Evolutionary conservation across 35 echinoderm and acorn worm genomes (phyloP).

Genomic region (Anneissia japonica): DNA sequence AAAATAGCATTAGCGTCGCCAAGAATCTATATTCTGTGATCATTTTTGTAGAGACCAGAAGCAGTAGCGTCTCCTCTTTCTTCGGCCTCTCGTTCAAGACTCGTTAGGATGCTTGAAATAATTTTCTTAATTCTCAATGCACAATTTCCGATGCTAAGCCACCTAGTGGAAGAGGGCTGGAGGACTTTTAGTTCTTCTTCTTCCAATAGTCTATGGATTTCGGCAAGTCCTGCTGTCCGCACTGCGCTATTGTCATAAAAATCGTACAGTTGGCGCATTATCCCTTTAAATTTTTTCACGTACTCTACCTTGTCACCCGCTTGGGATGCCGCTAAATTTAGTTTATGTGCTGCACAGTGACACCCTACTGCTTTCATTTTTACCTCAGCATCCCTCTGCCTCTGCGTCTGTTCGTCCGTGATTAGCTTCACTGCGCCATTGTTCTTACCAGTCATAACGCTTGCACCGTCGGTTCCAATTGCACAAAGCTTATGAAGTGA

Average conservation of each 20-base stretch:
- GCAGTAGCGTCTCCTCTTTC: slow-evolving; percentile 21
- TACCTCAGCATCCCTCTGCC: background rate
- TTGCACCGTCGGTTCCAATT: slow-evolving; percentile 37
- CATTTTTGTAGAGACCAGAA: slow-evolving; percentile 23
- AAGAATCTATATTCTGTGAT: slow-evolving; percentile 33
- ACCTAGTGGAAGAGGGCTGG: slow-evolving; percentile 15
- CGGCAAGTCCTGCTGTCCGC: slow-evolving; percentile 20
- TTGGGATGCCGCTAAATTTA: slow-evolving; percentile 18
- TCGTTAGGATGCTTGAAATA: slow-evolving; percentile 28
- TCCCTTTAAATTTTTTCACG: slow-evolving; percentile 10
- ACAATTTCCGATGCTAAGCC: slow-evolving; percentile 18
- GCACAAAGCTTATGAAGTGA: background rate
- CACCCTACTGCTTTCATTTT: slow-evolving; percentile 17
- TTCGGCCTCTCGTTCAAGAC: slow-evolving; percentile 30
- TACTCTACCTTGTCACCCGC: background rate
- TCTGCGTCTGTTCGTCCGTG: background rate
- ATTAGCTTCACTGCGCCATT: slow-evolving; percentile 37
- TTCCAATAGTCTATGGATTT: slow-evolving; percentile 30
- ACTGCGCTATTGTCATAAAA: slow-evolving; percentile 45
- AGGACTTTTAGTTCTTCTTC: slow-evolving; percentile 6
- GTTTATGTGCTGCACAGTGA: slow-evolving; percentile 28
- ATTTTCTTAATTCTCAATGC: slow-evolving; percentile 10
- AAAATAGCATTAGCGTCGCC: slow-evolving; percentile 41
- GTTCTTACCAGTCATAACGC: slow-evolving; percentile 25
- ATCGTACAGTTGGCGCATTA: slow-evolving; percentile 18